A percentile compares a stretch with the other conserved stretches of the same genome.
Conservation (phyloP, 2,888 invertebrate genomes). For the Xanthia togata region DNA sequence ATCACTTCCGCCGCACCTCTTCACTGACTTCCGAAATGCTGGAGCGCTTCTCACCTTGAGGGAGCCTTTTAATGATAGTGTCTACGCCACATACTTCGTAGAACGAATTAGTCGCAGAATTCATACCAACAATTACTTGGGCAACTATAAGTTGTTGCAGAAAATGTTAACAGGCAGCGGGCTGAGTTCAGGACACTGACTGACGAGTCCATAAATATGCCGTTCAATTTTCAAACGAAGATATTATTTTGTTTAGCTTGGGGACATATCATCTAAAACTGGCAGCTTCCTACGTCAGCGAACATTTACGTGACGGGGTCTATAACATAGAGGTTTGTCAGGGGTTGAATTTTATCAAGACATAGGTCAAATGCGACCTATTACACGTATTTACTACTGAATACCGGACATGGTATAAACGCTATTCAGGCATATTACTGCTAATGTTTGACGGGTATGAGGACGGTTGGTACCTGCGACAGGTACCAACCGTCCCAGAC, state of each 20-base stretch:
- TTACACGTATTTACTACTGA: no score
- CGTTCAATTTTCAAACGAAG: conserved; percentile 17
- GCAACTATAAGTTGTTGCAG: conserved; percentile 15
- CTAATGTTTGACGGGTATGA: no score
- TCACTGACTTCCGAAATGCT: neutral
- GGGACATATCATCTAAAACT: conserved; percentile 35
- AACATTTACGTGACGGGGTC: conserved; percentile 9
- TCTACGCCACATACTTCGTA: conserved; percentile 1
- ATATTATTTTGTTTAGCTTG: conserved; percentile 35
- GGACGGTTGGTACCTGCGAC: no score
- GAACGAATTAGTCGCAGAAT: conserved; percentile 3
- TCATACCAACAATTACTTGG: conserved; percentile 2
- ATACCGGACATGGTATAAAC: no score
- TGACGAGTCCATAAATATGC: conserved; percentile 13
- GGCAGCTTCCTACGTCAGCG: conserved; percentile 33
- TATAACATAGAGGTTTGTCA: neutral
- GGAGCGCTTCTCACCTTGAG: neutral
- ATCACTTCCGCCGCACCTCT: conserved; percentile 2
- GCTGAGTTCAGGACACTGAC: neutral
- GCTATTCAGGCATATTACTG: no score
- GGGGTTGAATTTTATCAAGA: no score
- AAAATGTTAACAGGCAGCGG: conserved; percentile 3
- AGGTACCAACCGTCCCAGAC: no score
- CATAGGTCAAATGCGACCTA: no score
- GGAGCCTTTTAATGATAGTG: neutral